These are phyloP conservation scores for Linepithema humile DNA, from an alignment of 1,140 invertebrate genomes.

Conservation along the genomic window DNA sequence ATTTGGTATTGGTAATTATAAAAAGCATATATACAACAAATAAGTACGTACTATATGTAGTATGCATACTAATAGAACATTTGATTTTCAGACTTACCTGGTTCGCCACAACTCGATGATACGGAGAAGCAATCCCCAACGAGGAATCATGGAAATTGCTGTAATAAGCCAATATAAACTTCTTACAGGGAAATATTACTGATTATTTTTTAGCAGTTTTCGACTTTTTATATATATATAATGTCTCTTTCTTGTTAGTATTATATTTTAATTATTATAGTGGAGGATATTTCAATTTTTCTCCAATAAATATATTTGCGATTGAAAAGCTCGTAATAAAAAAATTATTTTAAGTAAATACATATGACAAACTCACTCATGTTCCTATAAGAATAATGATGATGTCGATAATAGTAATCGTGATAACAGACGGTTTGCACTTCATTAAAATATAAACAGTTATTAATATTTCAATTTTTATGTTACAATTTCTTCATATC, in stretches of 20 bases:
- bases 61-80: no score
- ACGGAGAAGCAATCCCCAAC: neutral
- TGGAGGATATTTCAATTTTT: neutral
- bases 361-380: no score
- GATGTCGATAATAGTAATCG: no score
- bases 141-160: neutral
- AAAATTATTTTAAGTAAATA: no score
- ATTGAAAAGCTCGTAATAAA: no score
- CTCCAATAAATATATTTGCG: no score
- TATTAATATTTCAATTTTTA: neutral
- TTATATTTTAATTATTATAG: neutral
- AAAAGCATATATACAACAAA: no score
- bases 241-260: neutral
- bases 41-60: no score
- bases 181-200: neutral
- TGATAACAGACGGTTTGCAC: neutral
- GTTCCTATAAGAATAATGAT: no score
- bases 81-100: neutral
- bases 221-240: no score
- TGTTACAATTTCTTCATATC: no score
- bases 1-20: no score
- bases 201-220: neutral
- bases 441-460: neutral
- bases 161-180: neutral
- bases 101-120: neutral